Evolutionary conservation across 1,140 invertebrate genomes (phyloP).

Genomic region (Bombus waltoni): DNA sequence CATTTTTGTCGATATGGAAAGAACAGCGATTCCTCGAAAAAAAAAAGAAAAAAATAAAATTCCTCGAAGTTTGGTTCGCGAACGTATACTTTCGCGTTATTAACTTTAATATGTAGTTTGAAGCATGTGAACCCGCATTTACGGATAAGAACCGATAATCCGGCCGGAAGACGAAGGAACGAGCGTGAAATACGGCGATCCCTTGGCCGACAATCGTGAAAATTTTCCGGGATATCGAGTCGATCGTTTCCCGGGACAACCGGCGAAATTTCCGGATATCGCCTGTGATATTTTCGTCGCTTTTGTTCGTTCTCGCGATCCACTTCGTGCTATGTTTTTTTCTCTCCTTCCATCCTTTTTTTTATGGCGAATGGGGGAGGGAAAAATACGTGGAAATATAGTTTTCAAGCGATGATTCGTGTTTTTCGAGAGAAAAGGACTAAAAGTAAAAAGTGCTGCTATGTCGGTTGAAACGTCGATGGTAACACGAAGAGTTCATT

Average conservation of each 20-base stretch:
- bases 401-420: background rate
- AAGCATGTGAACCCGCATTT: background rate
- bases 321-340: background rate
- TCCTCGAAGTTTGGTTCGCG: background rate
- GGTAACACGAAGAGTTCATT: background rate
- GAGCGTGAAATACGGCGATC: background rate
- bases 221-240: background rate
- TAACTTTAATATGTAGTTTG: background rate
- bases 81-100: background rate
- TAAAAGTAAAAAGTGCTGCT: background rate
- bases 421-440: background rate
- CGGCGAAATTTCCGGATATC: slow-evolving; percentile 18
- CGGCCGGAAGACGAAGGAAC: background rate
- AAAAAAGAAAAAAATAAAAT: background rate
- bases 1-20: no score
- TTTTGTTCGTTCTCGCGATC: slow-evolving; percentile 1
- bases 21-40: background rate
- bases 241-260: slow-evolving; percentile 20
- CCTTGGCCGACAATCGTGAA: background rate
- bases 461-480: no score
- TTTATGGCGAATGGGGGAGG: background rate
- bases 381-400: slow-evolving; percentile 19
- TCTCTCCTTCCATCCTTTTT: background rate
- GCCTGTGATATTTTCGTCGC: slow-evolving; percentile 19
- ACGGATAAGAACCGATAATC: background rate